Conservation (phyloP, 2,888 invertebrate genomes). For the Protophormia terraenovae region DNA sequence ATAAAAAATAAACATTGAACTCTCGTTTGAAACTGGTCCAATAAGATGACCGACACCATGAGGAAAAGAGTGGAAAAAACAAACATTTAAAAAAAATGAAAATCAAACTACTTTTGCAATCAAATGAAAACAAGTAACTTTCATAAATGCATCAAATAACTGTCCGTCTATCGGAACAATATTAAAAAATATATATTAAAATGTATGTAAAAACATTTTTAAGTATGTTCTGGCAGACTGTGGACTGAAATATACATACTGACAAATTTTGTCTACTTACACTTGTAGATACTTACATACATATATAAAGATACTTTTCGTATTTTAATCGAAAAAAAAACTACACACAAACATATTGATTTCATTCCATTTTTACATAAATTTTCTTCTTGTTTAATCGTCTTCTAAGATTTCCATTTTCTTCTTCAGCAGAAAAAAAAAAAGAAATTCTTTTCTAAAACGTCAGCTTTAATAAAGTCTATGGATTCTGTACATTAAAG, state of each 20-base stretch:
- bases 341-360: conserved; percentile 42
- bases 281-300: too few species aligned
- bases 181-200: neutral
- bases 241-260: neutral
- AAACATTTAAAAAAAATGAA: conserved; percentile 43
- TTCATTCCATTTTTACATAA: conserved; percentile 46
- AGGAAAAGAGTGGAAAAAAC: neutral
- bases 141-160: conserved; percentile 62
- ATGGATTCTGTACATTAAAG: conserved; percentile 1
- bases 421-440: neutral
- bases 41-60: conserved; percentile 30
- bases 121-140: conserved; percentile 61
- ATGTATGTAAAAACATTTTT: conserved; percentile 19
- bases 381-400: neutral
- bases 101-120: conserved; percentile 46
- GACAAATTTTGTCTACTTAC: too few species aligned
- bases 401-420: conserved; percentile 49
- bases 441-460: conserved; percentile 47
- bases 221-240: conserved; percentile 30
- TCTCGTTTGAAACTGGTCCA: conserved; percentile 48
- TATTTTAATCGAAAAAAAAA: conserved; percentile 27
- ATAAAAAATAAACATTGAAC: conserved; percentile 35
- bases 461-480: conserved; percentile 50
- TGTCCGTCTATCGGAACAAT: neutral
- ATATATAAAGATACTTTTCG: neutral